These are phyloP conservation scores for Sciurus niger DNA, from an alignment of 2,113 vertebrate species.

Conservation along the genomic window DNA sequence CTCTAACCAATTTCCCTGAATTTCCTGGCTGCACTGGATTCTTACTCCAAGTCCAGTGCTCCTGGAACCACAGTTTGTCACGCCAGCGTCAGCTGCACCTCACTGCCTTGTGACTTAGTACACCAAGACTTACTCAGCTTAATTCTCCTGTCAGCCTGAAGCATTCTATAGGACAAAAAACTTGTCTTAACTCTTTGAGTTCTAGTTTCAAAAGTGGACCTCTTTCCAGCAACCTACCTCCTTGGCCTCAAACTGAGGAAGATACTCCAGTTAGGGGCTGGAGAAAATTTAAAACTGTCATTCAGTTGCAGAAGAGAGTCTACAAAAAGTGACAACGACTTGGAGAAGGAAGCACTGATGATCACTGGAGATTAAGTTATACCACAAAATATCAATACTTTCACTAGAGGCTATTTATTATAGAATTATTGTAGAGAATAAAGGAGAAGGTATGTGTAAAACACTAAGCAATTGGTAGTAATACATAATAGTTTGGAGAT, in stretches of 20 bases:
- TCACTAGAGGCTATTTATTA: not conserved
- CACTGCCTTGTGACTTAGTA: not conserved
- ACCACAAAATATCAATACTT: not conserved
- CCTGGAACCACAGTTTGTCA: not conserved
- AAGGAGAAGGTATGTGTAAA: not conserved
- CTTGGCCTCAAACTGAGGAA: constrained; percentile 12
- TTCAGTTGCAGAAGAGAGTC: not conserved
- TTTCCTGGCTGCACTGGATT: not conserved
- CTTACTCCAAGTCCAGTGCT: not conserved
- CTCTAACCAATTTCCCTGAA: not conserved
- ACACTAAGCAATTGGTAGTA: constrained; percentile 8
- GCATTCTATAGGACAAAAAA: constrained; percentile 1
- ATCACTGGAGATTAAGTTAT: constrained; percentile 3
- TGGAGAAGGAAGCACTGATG: constrained; percentile 19
- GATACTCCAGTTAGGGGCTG: not conserved
- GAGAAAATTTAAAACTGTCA: constrained; percentile 1
- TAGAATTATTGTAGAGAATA: constrained; percentile 46
- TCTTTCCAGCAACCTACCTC: not conserved
- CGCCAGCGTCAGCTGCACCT: not conserved
- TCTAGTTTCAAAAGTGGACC: not conserved
- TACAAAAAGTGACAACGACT: not conserved
- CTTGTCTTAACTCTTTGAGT: constrained; percentile 40
- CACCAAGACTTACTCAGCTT: not conserved
- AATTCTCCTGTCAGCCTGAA: not conserved
- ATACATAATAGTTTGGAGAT: not conserved